Evolutionary conservation across 1,140 invertebrate genomes (phyloP).

Genomic region (Aphelenchoides fujianensis): DNA sequence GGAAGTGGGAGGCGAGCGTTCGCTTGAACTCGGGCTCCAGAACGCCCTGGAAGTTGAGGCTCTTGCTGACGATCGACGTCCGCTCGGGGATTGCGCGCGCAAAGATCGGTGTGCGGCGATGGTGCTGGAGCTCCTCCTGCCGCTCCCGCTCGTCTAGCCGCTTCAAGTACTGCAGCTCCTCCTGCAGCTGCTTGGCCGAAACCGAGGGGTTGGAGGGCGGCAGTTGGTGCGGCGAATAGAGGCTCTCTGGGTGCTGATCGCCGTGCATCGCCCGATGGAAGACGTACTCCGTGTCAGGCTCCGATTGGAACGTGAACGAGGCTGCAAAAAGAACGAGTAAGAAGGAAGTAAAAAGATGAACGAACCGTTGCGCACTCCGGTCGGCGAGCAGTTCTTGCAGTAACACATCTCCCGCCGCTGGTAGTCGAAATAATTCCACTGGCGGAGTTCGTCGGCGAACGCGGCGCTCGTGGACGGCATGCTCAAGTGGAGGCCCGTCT

Average conservation of each 20-base stretch:
- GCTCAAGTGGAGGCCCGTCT: conserved; percentile 14
- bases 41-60: not conserved
- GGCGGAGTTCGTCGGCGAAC: not conserved
- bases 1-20: not conserved
- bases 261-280: not conserved
- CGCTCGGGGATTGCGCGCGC: not conserved
- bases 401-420: conserved; percentile 39
- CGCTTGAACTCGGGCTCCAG: not conserved
- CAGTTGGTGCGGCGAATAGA: not conserved
- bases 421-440: conserved; percentile 47
- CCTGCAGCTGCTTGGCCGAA: not conserved
- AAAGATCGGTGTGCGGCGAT: not conserved
- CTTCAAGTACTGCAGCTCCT: not conserved
- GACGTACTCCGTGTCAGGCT: not conserved
- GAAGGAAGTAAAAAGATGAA: not conserved
- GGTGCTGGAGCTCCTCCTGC: not conserved
- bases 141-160: not conserved
- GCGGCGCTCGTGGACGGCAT: not conserved
- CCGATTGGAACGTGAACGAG: not conserved
- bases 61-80: not conserved
- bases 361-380: not conserved
- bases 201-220: not conserved
- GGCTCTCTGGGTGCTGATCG: not conserved
- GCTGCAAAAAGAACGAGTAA: not conserved
- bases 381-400: conserved; percentile 34